Evolutionary conservation across 2,797 vertebrate species (phyloP), one percentile per base, ranked within the genome.

Genomic region (Enteromius mattozi): DNA sequence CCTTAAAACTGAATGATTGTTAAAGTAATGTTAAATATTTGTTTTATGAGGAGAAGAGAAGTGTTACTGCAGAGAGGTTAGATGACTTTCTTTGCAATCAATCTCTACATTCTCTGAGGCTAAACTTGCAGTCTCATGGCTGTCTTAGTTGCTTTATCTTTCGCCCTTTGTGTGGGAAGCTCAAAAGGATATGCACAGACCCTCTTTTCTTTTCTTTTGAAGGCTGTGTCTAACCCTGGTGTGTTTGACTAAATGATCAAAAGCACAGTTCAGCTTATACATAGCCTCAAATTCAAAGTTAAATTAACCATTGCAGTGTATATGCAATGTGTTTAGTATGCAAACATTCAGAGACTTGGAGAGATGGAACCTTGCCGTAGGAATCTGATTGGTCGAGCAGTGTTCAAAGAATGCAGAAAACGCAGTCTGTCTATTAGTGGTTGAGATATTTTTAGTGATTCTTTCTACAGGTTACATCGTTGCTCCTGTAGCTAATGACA

Each of bases 161-260:
- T 40, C 10, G 35, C 65, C 72, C 84, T 86, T 72, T 86, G 81
- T 84, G 78, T 47, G 33, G 81, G 40, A 83, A 80, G 83, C 83
- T 84, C 78, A 82, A 82, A 85, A 82, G 80, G 77, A 85, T 80
- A 66, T 51, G 37, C 19, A 21, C 70, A 85, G 59, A 45, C 77
- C 54, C 35, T 65, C 83, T n/a, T 49, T 63, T 56, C 71, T 68
- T 78, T 85, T 83, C 71, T 81, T 79, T 72, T 75, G 74, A 85
- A 80, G 87, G 80, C 77, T 87, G 68, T 78, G 76, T 88, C 75
- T 88, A 78, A 76, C 81, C 66, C 74, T 76, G 68, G 84, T 80
- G 65, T 83, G 85, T 86, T 88, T 81, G 85, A 74, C 35, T 75
- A 77, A 78, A 85, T 86, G 85, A 88, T 87, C 87, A 88, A 86